phyloP scores from a whole-genome alignment of 2,113 vertebrate species.

The Pluvialis apricaria region DNA sequence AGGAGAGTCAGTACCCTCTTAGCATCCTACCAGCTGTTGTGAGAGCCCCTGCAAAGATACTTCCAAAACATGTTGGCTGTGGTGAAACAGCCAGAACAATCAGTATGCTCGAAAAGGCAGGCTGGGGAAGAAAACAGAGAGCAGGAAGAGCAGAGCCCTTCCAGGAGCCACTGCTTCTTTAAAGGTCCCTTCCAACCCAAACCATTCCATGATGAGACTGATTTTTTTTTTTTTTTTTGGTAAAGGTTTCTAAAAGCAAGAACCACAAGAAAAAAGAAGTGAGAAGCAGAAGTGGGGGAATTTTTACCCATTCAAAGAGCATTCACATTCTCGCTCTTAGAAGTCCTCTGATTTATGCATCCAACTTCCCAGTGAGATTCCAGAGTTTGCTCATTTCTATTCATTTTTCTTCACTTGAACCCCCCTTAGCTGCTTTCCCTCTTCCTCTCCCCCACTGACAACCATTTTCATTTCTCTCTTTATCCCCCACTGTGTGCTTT shows the following conservation, averaged over 20 bases:
- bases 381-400: neutral
- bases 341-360: neutral
- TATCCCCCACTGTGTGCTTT: neutral
- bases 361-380: neutral
- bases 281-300: neutral
- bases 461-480: neutral
- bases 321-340: neutral
- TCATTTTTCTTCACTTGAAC: neutral
- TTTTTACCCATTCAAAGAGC: neutral
- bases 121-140: neutral
- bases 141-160: neutral
- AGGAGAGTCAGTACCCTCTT: neutral
- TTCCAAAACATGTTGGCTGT: neutral
- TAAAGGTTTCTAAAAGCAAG: neutral
- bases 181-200: neutral
- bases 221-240: neutral
- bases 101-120: neutral
- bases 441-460: constrained; percentile 19
- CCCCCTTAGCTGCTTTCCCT: neutral
- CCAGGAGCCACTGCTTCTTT: neutral
- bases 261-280: neutral
- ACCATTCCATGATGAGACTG: neutral
- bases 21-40: neutral
- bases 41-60: neutral
- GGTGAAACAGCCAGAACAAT: neutral